phyloP scores from a whole-genome alignment of 2,113 vertebrate species.

The Vulpes lagopus region DNA sequence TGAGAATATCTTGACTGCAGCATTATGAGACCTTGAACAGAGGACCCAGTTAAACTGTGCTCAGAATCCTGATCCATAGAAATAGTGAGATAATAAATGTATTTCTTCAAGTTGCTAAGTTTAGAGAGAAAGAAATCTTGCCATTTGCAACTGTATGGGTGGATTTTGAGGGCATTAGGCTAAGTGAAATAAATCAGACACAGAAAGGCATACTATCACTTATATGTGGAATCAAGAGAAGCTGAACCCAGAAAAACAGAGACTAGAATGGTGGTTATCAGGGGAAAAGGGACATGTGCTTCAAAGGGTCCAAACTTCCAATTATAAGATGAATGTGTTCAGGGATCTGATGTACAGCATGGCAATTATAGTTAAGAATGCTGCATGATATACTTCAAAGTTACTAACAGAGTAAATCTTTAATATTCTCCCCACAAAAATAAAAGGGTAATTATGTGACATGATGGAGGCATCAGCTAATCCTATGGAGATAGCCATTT shows the following conservation, averaged over 20 bases:
- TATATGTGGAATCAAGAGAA: neutral
- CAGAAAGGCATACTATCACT: neutral
- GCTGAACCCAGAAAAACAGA: neutral
- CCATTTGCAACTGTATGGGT: neutral
- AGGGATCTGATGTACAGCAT: neutral
- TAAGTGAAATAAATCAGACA: neutral
- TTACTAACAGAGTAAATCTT: neutral
- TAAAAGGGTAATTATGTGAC: neutral
- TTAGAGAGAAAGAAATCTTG: neutral
- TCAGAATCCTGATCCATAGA: neutral
- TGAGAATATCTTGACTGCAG: neutral
- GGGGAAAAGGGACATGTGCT: neutral
- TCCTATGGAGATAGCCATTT: neutral
- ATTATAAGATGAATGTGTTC: neutral
- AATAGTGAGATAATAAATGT: neutral
- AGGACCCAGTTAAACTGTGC: neutral
- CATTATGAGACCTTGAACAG: neutral
- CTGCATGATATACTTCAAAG: neutral
- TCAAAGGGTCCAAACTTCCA: neutral
- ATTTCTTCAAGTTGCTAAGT: neutral
- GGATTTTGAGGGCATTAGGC: neutral
- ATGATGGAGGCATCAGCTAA: neutral
- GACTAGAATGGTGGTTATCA: neutral
- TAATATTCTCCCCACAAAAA: neutral
- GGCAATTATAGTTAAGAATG: neutral